Conservation (phyloP, 2,113 vertebrate species). For the Apistogramma diplotaenia region DNA sequence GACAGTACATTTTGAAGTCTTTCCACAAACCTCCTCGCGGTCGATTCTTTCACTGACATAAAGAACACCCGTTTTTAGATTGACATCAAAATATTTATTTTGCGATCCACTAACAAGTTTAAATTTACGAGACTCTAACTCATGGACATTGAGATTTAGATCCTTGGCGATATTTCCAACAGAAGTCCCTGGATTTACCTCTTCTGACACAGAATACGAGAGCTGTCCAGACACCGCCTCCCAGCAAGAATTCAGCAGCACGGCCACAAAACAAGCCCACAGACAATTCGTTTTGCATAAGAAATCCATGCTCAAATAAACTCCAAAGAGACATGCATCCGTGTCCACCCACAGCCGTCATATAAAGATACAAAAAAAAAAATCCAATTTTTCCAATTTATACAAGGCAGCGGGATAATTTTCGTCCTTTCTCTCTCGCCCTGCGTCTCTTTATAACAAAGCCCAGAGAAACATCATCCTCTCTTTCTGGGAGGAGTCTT, state of each 20-base stretch:
- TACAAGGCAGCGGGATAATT: too few relatives aligned
- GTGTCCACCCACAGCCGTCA: too few relatives aligned
- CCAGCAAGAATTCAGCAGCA: slow-evolving; percentile 16
- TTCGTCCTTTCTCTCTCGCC: background rate
- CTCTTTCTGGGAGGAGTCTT: background rate
- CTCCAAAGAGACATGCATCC: too few relatives aligned
- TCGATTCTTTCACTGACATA: slow-evolving; percentile 69
- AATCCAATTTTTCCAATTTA: too few relatives aligned
- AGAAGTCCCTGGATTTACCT: slow-evolving; percentile 70
- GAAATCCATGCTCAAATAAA: too few relatives aligned
- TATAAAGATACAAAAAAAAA: too few relatives aligned
- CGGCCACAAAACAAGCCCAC: too few relatives aligned
- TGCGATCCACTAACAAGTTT: slow-evolving; percentile 66
- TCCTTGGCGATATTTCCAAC: slow-evolving; percentile 79
- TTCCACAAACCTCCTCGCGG: slow-evolving; percentile 60
- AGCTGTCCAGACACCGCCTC: slow-evolving; percentile 53
- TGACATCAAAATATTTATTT: slow-evolving; percentile 72
- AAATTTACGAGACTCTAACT: slow-evolving; percentile 70
- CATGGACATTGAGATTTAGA: slow-evolving; percentile 62
- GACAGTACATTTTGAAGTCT: slow-evolving; percentile 40
- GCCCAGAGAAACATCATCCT: background rate
- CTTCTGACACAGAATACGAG: slow-evolving; percentile 73
- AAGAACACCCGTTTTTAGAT: slow-evolving; percentile 69
- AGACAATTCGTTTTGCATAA: too few relatives aligned
- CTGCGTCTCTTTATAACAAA: background rate